Evolutionary conservation across 2,888 invertebrate species (phyloP).

Genomic region (Xylophagus ater): DNA sequence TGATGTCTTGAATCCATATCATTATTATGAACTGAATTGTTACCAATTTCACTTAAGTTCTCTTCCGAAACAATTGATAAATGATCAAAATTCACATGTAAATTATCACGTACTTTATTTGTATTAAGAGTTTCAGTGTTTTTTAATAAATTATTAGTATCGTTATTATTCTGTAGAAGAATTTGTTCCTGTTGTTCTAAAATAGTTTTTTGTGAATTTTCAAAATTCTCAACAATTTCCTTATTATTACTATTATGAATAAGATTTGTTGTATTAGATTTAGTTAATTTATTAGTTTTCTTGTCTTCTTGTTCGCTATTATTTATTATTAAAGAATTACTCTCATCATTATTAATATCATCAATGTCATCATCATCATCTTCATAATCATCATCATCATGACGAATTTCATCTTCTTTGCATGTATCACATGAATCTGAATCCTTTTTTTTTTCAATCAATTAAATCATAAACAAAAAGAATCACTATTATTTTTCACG

Average conservation of each 20-base stretch:
- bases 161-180: too few relatives aligned
- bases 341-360: slow-evolving; percentile 21
- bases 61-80: slow-evolving; percentile 68
- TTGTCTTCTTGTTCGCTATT: slow-evolving; percentile 37
- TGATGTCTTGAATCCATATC: neutral
- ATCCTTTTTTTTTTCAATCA: too few relatives aligned
- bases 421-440: slow-evolving; percentile 38
- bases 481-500: too few relatives aligned
- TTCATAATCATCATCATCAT: slow-evolving; percentile 5
- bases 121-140: slow-evolving; percentile 4
- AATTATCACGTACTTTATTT: slow-evolving; percentile 34
- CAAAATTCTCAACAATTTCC: slow-evolving; percentile 37
- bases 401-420: slow-evolving; percentile 20
- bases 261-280: slow-evolving; percentile 28
- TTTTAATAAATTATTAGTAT: too few relatives aligned
- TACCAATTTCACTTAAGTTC: slow-evolving; percentile 34
- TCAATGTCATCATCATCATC: slow-evolving; percentile 19
- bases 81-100: slow-evolving; percentile 54
- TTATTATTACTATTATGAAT: slow-evolving; percentile 27
- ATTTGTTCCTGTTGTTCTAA: too few relatives aligned
- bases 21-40: slow-evolving; percentile 21
- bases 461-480: too few relatives aligned
- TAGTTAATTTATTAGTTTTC: slow-evolving; percentile 20
- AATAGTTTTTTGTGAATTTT: slow-evolving; percentile 38
- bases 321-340: too few relatives aligned